Percentiles rank a stretch among this genome's conserved stretches.
Conservation (phyloP, 2,113 vertebrate genomes). For the Gasterosteus nipponicus region DNA sequence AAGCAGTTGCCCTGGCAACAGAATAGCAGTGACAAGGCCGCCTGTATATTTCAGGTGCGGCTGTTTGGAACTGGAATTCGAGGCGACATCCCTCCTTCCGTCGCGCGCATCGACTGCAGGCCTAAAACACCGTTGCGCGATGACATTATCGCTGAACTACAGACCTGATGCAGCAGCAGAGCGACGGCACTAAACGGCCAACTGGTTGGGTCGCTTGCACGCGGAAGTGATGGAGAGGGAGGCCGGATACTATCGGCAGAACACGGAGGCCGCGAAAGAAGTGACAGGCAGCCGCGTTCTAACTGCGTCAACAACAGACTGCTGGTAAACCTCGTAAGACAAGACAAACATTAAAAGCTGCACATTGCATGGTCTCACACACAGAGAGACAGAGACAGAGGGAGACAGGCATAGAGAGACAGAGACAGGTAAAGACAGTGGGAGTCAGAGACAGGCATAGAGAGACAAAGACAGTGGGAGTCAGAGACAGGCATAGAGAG, state of each 20-base stretch:
- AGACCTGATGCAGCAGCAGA: background rate
- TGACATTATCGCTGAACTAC: background rate
- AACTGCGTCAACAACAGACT: constrained; percentile 63
- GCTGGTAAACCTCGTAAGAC: constrained; percentile 52
- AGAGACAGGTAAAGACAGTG: background rate
- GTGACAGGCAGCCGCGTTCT: constrained; percentile 20
- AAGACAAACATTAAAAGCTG: constrained; percentile 55
- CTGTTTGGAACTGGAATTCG: background rate
- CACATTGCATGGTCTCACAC: background rate
- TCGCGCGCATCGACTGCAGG: background rate
- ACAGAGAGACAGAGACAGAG: background rate
- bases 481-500: background rate
- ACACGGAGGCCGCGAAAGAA: background rate
- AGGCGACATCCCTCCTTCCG: background rate
- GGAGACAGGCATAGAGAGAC: background rate
- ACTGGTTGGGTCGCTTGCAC: background rate
- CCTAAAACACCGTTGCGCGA: background rate
- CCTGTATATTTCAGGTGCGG: no score
- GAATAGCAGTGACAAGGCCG: background rate
- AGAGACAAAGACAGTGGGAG: no score
- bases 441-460: no score
- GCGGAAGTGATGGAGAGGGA: background rate
- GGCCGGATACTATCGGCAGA: constrained; percentile 1
- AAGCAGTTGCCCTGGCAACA: background rate
- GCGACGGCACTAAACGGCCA: no score